These are phyloP conservation scores for Oxycera nigricornis DNA, from an alignment of 2,888 invertebrate genomes.

Conservation along the genomic window DNA sequence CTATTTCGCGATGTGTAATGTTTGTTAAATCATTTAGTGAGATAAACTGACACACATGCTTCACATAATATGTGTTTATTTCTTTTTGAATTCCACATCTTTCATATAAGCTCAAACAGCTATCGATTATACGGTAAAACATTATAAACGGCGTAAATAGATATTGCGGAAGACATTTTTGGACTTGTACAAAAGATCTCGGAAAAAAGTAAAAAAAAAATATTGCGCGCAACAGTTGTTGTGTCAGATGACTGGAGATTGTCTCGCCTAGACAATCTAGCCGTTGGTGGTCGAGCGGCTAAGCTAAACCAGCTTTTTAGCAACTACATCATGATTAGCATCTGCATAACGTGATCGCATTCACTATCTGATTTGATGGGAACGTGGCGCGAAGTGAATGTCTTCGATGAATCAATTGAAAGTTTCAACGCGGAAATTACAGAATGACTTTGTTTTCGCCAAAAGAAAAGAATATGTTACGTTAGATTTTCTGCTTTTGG, in stretches of 20 bases:
- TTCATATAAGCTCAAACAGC: too few species aligned
- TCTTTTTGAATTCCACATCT: too few species aligned
- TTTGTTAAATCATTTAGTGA: too few species aligned
- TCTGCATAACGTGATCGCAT: neutral
- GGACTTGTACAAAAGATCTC: neutral
- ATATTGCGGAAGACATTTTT: neutral
- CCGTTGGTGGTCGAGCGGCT: neutral
- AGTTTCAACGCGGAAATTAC: too few species aligned
- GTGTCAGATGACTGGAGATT: neutral
- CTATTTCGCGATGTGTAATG: too few species aligned
- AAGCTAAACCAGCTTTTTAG: neutral
- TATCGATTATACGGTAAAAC: too few species aligned
- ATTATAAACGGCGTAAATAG: neutral
- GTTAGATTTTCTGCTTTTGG: too few species aligned
- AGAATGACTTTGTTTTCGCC: neutral
- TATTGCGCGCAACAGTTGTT: neutral
- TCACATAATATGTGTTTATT: too few species aligned
- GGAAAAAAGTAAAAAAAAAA: neutral
- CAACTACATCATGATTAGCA: too few species aligned
- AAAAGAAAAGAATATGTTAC: neutral
- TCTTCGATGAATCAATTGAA: neutral
- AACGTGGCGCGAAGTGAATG: neutral
- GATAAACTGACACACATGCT: too few species aligned
- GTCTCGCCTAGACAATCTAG: neutral
- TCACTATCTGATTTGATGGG: neutral